These are phyloP conservation scores for Sussaba pulchella DNA, from an alignment of 2,888 invertebrate genomes.

Conservation along the genomic window DNA sequence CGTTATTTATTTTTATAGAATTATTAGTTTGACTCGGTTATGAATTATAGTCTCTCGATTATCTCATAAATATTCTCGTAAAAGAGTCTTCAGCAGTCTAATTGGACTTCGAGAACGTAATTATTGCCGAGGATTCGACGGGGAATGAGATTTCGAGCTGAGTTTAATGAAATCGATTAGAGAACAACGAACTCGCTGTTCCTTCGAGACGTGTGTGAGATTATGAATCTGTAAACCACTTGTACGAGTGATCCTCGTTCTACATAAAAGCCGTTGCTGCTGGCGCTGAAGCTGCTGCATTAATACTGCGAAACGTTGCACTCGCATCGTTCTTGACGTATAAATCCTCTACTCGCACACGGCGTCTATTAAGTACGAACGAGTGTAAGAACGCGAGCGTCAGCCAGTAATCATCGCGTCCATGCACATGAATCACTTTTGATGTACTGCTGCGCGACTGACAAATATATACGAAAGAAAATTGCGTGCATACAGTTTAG, in stretches of 20 bases:
- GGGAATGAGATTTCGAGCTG: conserved; percentile 6
- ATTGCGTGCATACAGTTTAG: conserved; percentile 40
- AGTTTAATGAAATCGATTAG: conserved; percentile 14
- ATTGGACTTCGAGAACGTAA: not conserved
- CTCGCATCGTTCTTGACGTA: not conserved
- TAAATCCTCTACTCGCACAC: conserved; percentile 34
- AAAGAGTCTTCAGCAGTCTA: not conserved
- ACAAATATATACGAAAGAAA: conserved; percentile 3
- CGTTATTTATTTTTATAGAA: no score
- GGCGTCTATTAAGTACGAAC: not conserved
- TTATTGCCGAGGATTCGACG: not conserved
- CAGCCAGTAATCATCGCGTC: conserved; percentile 43
- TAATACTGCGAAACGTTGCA: not conserved
- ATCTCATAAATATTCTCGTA: not conserved
- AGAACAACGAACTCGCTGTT: conserved; percentile 32
- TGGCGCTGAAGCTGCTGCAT: not conserved
- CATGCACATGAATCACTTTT: conserved; percentile 46
- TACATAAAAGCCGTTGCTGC: not conserved
- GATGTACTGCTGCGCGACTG: conserved; percentile 33
- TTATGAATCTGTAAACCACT: conserved; percentile 32
- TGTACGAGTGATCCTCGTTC: conserved; percentile 24
- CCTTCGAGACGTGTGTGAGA: conserved; percentile 17
- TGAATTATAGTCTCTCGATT: not conserved
- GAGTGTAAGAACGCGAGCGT: conserved; percentile 6
- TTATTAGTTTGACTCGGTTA: no score